These are phyloP conservation scores for Lophotis ruficrista DNA, from an alignment of 2,113 vertebrate species.

Conservation along the genomic window DNA sequence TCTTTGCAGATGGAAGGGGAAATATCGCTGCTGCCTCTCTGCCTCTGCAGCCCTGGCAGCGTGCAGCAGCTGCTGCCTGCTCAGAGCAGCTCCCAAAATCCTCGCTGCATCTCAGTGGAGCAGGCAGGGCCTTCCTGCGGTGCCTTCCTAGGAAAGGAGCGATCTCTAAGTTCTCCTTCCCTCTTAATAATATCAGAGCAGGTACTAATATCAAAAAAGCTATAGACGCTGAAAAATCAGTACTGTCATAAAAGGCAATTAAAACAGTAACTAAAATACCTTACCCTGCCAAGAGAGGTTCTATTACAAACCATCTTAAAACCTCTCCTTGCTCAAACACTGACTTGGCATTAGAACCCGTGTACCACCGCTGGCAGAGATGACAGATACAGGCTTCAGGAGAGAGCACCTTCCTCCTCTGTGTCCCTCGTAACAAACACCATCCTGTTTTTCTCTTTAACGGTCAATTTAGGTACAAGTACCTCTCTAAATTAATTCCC, in stretches of 20 bases:
- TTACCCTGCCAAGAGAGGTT: neutral
- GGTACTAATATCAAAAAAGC: neutral
- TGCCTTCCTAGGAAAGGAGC: neutral
- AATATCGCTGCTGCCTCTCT: neutral
- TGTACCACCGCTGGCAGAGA: neutral
- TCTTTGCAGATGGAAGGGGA: neutral
- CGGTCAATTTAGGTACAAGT: neutral
- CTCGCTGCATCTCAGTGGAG: neutral
- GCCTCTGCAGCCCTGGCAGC: neutral
- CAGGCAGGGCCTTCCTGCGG: neutral
- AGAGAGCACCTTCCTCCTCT: neutral
- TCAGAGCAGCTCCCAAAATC: neutral
- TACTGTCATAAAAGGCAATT: neutral
- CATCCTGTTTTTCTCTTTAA: neutral
- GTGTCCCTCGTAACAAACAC: neutral
- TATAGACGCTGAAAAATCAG: neutral
- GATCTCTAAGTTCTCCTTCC: neutral
- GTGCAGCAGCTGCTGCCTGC: neutral
- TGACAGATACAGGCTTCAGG: neutral
- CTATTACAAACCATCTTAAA: neutral
- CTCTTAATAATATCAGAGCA: neutral
- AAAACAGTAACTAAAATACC: neutral
- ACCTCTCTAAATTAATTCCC: constrained; percentile 59
- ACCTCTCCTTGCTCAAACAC: neutral
- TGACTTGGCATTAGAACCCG: neutral